phyloP scores from a whole-genome alignment of 30 jellyfish, hydroid and myxozoan species.

The Hydractinia symbiolongicarpus region DNA sequence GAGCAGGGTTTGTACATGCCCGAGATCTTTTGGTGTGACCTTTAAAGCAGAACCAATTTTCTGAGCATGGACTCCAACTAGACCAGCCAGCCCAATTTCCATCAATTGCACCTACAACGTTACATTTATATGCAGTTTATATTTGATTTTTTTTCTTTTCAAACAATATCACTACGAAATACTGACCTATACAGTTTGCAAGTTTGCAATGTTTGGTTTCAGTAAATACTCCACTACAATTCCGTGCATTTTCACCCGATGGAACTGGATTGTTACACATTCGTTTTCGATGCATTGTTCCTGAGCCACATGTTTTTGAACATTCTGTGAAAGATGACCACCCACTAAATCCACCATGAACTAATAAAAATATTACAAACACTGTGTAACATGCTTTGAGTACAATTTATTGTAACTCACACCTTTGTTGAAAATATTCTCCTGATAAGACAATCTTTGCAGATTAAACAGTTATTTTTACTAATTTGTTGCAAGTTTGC shows the following conservation, averaged over 20 bases:
- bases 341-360: constrained; percentile 86
- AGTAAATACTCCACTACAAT: constrained; percentile 58
- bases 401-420: too few relatives aligned
- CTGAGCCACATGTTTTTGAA: constrained; percentile 81
- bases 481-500: too few relatives aligned
- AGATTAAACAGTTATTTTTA: too few relatives aligned
- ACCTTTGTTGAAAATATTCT: too few relatives aligned
- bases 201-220: constrained; percentile 62
- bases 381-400: too few relatives aligned
- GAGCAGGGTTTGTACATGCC: constrained; percentile 91
- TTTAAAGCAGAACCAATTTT: constrained; percentile 44
- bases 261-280: constrained; percentile 92
- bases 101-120: constrained; percentile 61
- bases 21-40: constrained; percentile 68
- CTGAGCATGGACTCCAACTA: constrained; percentile 53
- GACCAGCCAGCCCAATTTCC: constrained; percentile 92
- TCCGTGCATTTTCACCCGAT: constrained; percentile 45
- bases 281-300: constrained; percentile 58
- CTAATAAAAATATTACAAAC: constrained; percentile 15
- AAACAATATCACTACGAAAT: neutral
- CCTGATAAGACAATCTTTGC: too few relatives aligned
- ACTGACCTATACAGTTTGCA: constrained; percentile 69
- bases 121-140: neutral
- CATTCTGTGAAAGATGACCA: constrained; percentile 88
- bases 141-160: neutral